Evolutionary conservation across 2,888 invertebrate genomes (phyloP), one percentile per base, ranked within the genome.

Genomic region (Drosophila percnosoma): DNA sequence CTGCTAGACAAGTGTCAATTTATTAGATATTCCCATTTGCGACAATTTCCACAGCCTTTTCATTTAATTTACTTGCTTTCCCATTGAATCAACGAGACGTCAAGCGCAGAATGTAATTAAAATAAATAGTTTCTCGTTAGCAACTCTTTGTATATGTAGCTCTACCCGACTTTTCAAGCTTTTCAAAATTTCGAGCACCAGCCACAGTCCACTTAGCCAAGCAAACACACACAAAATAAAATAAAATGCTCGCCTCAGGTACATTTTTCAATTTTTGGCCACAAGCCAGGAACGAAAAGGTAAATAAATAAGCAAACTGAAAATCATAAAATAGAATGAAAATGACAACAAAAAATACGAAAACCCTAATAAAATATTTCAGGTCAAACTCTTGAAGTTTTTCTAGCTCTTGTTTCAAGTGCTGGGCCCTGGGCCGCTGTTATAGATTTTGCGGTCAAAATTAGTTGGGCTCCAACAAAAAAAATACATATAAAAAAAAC

Each of bases 371-470:
- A 45, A 70, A 74, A 68, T 73, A 78, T 81, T 84, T 78, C 68
- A 73, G 75, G 82, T 74, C 84, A 72, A 84, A 75, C 66, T 74
- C 75, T 81, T 75, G 53, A 71, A 71, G 55, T 67, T 69, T 67
- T 57, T 55, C 49, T 42, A 64, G 55, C 48, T 49, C 40, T 72
- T 58, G 52, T 69, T 73, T 61, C 38, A 45, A 63, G 61, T 70
- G 48, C 53, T 24, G 58, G 40, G 69, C 38, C 38, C 48, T 21
- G 59, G 21, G 38, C 49, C 45, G 54, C 54, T 42, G 68, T 71
- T 69, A 75, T 80, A 79, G 83, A 82, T 80, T 79, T 75, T 82
- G 73, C 80, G 77, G 73, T 73, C 76, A 73, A 74, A 74, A 81
- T 73, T 74, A 77, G 73, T 68, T 77, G 34, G n/a, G 13, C 57